Evolutionary conservation across 2,888 invertebrate species (phyloP).

Genomic region (Xylocampa areola): DNA sequence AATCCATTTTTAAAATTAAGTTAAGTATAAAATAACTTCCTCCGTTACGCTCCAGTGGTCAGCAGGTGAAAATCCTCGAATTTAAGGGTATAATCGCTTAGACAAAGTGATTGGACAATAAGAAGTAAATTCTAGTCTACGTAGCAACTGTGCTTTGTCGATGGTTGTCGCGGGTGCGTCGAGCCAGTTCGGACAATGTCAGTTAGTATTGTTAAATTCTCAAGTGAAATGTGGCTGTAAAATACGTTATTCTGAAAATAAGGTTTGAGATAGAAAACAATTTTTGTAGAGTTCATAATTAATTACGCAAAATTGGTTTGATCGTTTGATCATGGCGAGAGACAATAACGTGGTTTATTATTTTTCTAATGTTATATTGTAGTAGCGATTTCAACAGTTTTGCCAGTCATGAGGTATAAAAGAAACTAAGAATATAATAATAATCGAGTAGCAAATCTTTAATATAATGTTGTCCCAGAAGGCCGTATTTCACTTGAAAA

Average conservation of each 20-base stretch:
- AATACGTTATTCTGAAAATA: too few relatives aligned
- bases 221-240: conserved; percentile 33
- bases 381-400: too few relatives aligned
- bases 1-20: too few relatives aligned
- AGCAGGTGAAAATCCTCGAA: conserved; percentile 77
- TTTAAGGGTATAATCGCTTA: conserved; percentile 82
- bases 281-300: too few relatives aligned
- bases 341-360: too few relatives aligned
- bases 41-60: conserved; percentile 33
- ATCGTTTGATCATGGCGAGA: too few relatives aligned
- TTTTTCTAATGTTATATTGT: too few relatives aligned
- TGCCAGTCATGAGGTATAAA: too few relatives aligned
- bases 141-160: conserved; percentile 80
- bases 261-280: too few relatives aligned
- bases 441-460: too few relatives aligned
- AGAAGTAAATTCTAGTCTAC: conserved; percentile 85
- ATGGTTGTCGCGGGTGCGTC: conserved; percentile 51
- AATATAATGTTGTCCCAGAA: background rate
- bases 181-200: conserved; percentile 49
- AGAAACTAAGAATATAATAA: too few relatives aligned
- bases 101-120: conserved; percentile 87
- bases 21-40: background rate
- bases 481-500: conserved; percentile 36
- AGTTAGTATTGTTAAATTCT: conserved; percentile 34
- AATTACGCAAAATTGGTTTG: too few relatives aligned